Percentiles rank a stretch among this genome's conserved stretches.
Conservation (phyloP, 2,797 vertebrate species). For the Dendrocincla tyrannina region DNA sequence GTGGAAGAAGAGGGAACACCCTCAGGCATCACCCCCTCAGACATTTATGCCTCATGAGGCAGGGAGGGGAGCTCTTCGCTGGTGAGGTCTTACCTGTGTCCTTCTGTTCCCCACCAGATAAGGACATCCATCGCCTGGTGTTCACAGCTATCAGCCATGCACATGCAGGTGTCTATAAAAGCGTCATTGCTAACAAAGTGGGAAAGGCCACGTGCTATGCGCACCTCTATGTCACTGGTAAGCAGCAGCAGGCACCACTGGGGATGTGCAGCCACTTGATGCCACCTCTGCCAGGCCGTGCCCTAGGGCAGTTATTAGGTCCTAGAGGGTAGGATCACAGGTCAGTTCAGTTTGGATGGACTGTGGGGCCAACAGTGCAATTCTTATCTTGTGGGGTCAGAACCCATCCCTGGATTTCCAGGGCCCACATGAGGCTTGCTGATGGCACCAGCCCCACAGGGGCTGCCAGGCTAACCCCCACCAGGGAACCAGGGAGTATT, state of each 20-base stretch:
- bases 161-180: slow-evolving; percentile 96
- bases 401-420: not conserved
- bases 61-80: not conserved
- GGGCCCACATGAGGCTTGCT: not conserved
- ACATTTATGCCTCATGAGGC: not conserved
- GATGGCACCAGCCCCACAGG: not conserved
- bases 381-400: not conserved
- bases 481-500: not conserved
- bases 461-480: not conserved
- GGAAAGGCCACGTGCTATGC: slow-evolving; percentile 98
- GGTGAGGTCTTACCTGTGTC: not conserved
- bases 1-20: not conserved
- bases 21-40: not conserved
- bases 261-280: not conserved
- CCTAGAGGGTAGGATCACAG: not conserved
- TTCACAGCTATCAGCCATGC: slow-evolving; percentile 87
- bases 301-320: fast-evolving
- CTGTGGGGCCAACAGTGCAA: not conserved
- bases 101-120: slow-evolving; percentile 76
- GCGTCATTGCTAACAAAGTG: slow-evolving; percentile 97
- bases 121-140: slow-evolving; percentile 92
- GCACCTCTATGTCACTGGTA: slow-evolving; percentile 95
- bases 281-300: not conserved
- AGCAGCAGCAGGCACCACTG: not conserved
- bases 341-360: not conserved